A percentile compares a stretch with the other conserved stretches of the same genome.
These are phyloP conservation scores for Xestia c-nigrum DNA, from an alignment of 2,888 invertebrate species.

Conservation along the genomic window DNA sequence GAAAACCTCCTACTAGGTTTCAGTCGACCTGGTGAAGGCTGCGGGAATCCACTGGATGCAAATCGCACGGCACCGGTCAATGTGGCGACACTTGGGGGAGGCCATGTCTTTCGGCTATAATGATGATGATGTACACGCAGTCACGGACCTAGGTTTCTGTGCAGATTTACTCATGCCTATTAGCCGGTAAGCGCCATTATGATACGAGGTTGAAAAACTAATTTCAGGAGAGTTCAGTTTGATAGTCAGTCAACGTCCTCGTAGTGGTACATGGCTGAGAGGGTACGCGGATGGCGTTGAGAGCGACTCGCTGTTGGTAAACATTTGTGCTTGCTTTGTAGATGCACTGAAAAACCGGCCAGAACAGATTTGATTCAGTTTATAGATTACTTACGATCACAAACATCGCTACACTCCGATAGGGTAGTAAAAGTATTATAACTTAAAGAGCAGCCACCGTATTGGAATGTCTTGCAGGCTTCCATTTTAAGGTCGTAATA, in stretches of 20 bases:
- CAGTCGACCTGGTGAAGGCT: too few species aligned
- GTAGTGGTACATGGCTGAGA: neutral
- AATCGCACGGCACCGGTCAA: too few species aligned
- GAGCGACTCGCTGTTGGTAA: neutral
- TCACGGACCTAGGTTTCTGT: too few species aligned
- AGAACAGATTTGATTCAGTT: neutral
- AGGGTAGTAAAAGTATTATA: constrained; percentile 2
- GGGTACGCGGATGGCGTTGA: neutral
- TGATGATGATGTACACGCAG: too few species aligned
- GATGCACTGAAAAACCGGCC: neutral
- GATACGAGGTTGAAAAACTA: neutral
- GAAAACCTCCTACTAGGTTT: too few species aligned
- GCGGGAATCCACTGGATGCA: too few species aligned
- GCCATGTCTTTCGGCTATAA: too few species aligned
- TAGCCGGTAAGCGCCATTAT: neutral
- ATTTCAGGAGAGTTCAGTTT: neutral
- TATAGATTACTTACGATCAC: constrained; percentile 9
- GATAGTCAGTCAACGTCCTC: neutral
- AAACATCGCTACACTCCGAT: fast-evolving
- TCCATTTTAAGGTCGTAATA: constrained; percentile 30
- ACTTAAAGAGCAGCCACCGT: constrained; percentile 9
- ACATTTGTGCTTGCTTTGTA: neutral
- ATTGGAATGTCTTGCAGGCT: constrained; percentile 15
- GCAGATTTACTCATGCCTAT: neutral
- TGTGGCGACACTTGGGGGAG: too few species aligned